Percentiles rank a stretch among this genome's conserved stretches.
These are phyloP conservation scores for Austrolebias charrua DNA, from an alignment of 2,797 vertebrate genomes.

Conservation along the genomic window DNA sequence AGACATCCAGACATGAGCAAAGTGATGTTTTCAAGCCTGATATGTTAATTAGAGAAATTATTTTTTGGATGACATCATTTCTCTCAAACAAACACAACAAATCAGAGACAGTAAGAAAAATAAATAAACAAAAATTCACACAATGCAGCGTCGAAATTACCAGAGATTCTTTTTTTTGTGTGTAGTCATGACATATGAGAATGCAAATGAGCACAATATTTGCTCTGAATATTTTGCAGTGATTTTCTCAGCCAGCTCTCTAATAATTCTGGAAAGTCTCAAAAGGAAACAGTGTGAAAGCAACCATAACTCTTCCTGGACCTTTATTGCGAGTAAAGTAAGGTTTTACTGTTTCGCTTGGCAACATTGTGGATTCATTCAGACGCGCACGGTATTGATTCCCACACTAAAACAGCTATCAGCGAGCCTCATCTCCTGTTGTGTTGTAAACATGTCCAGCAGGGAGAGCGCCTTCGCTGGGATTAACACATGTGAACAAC, in stretches of 20 bases:
- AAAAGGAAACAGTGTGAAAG: neutral
- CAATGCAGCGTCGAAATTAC: neutral
- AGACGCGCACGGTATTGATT: conserved; percentile 4
- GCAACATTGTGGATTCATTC: neutral
- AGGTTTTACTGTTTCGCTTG: neutral
- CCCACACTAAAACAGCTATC: conserved; percentile 1
- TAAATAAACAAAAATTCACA: neutral
- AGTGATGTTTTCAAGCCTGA: conserved; percentile 1
- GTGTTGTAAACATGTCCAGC: conserved; percentile 3
- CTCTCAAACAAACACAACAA: neutral
- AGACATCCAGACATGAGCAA: neutral
- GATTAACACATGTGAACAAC: conserved; percentile 4
- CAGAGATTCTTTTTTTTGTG: neutral
- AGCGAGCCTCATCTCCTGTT: conserved; percentile 5
- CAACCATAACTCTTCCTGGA: neutral
- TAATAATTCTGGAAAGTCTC: conserved; percentile 5
- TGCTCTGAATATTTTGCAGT: neutral
- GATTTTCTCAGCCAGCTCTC: neutral
- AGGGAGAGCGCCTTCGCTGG: neutral
- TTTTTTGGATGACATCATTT: too few relatives aligned
- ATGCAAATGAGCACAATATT: neutral
- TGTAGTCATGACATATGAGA: neutral
- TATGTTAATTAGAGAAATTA: conserved; percentile 3
- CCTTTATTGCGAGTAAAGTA: neutral
- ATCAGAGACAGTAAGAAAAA: neutral